Conservation (phyloP, 1,140 invertebrate genomes). For the Lutraria rhynchaena region DNA sequence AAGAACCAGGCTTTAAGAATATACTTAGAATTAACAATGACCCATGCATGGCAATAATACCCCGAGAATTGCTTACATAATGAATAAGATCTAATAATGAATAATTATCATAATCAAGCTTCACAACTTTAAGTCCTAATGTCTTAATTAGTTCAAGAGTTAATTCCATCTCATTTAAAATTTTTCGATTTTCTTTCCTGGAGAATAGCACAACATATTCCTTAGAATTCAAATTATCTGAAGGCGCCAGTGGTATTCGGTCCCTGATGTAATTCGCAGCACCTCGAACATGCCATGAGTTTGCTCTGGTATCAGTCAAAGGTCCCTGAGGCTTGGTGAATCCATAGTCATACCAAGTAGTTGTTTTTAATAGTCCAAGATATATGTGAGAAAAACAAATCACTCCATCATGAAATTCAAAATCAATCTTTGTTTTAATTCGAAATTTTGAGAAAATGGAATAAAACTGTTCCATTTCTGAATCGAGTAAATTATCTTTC, state of each 20-base stretch:
- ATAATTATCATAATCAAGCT: conserved; percentile 76
- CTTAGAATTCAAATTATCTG: conserved; percentile 12
- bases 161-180: conserved; percentile 83
- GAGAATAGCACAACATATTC: conserved; percentile 79
- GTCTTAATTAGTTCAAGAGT: conserved; percentile 70
- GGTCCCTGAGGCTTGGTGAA: conserved; percentile 83
- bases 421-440: conserved; percentile 62
- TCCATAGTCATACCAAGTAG: conserved; percentile 84
- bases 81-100: conserved; percentile 78
- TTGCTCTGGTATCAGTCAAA: conserved; percentile 62
- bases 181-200: conserved; percentile 82
- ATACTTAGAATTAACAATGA: conserved; percentile 95
- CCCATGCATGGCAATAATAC: conserved; percentile 98
- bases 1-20: conserved; percentile 97
- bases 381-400: conserved; percentile 82
- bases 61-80: conserved; percentile 78
- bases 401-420: conserved; percentile 41
- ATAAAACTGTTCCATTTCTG: conserved; percentile 69
- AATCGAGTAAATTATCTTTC: conserved; percentile 63
- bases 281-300: conserved; percentile 62
- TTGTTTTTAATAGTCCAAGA: conserved; percentile 81
- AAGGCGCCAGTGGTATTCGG: conserved; percentile 37
- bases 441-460: conserved; percentile 61
- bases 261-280: conserved; percentile 60
- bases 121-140: conserved; percentile 73